Evolutionary conservation across 2,888 invertebrate genomes (phyloP), one percentile per base, ranked within the genome.

Genomic region (Sarcophaga variegata): DNA sequence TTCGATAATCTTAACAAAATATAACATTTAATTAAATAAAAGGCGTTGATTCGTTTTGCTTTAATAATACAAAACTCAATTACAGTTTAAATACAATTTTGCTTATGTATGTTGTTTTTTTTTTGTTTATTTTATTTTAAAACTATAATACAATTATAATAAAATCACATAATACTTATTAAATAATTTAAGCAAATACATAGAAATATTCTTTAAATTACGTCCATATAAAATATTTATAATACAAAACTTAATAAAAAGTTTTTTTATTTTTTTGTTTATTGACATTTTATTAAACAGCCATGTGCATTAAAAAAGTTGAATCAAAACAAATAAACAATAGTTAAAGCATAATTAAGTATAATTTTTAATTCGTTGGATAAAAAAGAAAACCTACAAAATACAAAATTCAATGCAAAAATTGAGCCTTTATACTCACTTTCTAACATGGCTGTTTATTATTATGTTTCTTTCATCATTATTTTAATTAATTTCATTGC

Each of bases 151-250:
- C 84, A 87, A 87, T 84, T 87, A 87, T 69, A 75, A 84, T 83
- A 83, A 87, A 87, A 87, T 87, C 87, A 87, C 87, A 87, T 84
- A 76, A 87, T 87, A 84, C 84, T 82, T 87, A 87, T 71, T 71
- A 80, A 77, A 67, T 63, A 81, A 77, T 62, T 37, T 86, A 67
- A 80, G 71, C 60, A 80, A 83, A 78, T 83, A 81, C 49, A 77
- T 81, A 69, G 2, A 78, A 75, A 78, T 81, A 82, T 76, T 59
- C 63, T 79, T 82, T 79, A 62, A 70, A 76, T 87, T 79, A 84
- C 63, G 72, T 87, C 81, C 59, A 74, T 69, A 45, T 47, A 64
- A 12, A 17, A 37, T 77, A 62, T 67, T 74, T 63, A 63, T 14
- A 63, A 4, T 54, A 14, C 12, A 54, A 54, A 54, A 54, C 14